Conservation (phyloP, 1,140 invertebrate genomes). For the Euura saliciscinereae region DNA sequence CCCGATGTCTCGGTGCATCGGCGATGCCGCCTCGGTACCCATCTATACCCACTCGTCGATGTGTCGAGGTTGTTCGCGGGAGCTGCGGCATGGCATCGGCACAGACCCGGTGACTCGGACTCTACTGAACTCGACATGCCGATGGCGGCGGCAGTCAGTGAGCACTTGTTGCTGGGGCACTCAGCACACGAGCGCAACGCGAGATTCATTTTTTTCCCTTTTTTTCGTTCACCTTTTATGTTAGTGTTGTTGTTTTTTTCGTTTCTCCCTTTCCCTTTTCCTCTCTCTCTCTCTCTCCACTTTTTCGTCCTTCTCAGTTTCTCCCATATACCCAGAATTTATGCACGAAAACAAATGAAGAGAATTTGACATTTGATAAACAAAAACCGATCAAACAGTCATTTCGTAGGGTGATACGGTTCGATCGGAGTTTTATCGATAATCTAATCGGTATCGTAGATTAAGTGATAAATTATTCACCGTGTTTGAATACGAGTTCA, state of each 20-base stretch:
- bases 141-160: constrained; percentile 4
- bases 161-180: constrained; percentile 6
- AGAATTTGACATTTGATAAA: too few species aligned
- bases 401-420: too few species aligned
- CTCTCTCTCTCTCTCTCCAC: not conserved
- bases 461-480: too few species aligned
- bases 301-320: not conserved
- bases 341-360: too few species aligned
- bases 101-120: not conserved
- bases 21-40: too few species aligned
- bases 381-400: too few species aligned
- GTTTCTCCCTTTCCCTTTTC: not conserved
- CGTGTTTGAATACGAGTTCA: too few species aligned
- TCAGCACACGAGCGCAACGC: not conserved
- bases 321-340: too few species aligned
- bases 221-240: not conserved
- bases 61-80: not conserved
- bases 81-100: not conserved
- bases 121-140: constrained; percentile 3
- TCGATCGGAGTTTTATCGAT: too few species aligned
- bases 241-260: not conserved
- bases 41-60: not conserved
- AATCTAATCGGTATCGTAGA: too few species aligned
- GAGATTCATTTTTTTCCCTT: not conserved
- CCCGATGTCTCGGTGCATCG: too few species aligned